A percentile compares a stretch with the other conserved stretches of the same genome.
These are phyloP conservation scores for Aphelinus atriplicis DNA, from an alignment of 1,140 invertebrate species.

Conservation along the genomic window DNA sequence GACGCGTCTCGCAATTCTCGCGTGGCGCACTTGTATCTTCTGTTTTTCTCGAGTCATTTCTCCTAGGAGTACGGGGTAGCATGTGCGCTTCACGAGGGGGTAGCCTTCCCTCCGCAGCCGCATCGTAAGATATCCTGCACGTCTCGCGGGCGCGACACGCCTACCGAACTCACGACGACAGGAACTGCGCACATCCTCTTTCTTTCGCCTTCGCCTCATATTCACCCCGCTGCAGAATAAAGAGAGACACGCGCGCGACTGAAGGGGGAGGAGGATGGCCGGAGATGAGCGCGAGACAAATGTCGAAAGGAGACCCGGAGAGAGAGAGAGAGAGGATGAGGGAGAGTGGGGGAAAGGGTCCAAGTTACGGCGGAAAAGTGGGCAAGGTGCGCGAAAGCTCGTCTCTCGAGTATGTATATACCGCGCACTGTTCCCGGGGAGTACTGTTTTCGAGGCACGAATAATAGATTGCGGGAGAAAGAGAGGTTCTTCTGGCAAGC, in stretches of 20 bases:
- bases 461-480: no score
- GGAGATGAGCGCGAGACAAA: constrained; percentile 26
- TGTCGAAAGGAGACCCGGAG: background rate
- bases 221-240: constrained; percentile 3
- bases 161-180: background rate
- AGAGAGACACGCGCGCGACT: background rate
- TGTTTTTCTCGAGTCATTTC: no score
- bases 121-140: constrained; percentile 23
- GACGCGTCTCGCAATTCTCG: no score
- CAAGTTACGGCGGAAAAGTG: background rate
- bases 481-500: no score
- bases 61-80: background rate
- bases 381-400: constrained; percentile 20
- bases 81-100: background rate
- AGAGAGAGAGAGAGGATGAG: constrained; percentile 1
- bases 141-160: constrained; percentile 6
- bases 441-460: no score
- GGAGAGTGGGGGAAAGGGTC: background rate
- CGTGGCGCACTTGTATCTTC: no score
- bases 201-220: constrained; percentile 1
- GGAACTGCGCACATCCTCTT: background rate
- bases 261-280: background rate
- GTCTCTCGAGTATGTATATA: background rate
- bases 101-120: background rate
- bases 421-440: no score